Base-by-base conservation (phyloP, 2,888 invertebrate species). In the Microplitis manilae region DNA sequence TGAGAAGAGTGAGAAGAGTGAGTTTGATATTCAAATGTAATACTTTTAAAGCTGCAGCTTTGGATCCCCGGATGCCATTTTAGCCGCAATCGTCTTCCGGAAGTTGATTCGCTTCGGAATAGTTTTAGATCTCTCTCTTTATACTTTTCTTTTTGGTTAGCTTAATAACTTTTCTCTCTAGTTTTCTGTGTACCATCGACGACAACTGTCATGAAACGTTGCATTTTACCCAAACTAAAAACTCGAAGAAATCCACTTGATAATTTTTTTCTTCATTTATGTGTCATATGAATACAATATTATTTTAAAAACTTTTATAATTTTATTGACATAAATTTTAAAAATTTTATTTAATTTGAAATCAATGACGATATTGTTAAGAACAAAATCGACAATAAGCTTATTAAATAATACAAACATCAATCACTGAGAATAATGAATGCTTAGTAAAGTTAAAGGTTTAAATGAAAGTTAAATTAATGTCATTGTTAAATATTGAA, bases 151-250 rank as follows among this genome's bases (percentile, higher is more conserved):
- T 50, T 50, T 50, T 50, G 64, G 69, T 68, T 38, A 15, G 75
- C 75, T 75, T 75, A 75, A 75, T 75, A 75, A 75, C 70, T 75
- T 75, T 75, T 75, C 75, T 70, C 59, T 62, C 61, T 41, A n/a
- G 59, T 41, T 39, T 62, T 38, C 30, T 64, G 75, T 13, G 50
- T 50, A 13, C 50, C 50, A 50, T 8, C 13, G 50, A 13, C 64
- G 75, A 75, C 75, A 70, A 69, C 75, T 61, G 60, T 75, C 61
- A 68, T 40, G 13, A 62, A 61, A 68, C 40, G 61, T 68, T 68
- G 67, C 50, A 61, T 50, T 40, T 20, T 6, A 40, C 6, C 9
- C 59, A n/a, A 60, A 60, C 50, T 50, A 50, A 13, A 50, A 50
- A 50, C 50, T 50, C 8, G 8, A 13, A 13, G 50, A 50, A 50